Percentiles rank a stretch among this genome's conserved stretches.
These are phyloP conservation scores for Luehdorfia chinensis DNA, from an alignment of 1,140 invertebrate genomes.

Conservation along the genomic window DNA sequence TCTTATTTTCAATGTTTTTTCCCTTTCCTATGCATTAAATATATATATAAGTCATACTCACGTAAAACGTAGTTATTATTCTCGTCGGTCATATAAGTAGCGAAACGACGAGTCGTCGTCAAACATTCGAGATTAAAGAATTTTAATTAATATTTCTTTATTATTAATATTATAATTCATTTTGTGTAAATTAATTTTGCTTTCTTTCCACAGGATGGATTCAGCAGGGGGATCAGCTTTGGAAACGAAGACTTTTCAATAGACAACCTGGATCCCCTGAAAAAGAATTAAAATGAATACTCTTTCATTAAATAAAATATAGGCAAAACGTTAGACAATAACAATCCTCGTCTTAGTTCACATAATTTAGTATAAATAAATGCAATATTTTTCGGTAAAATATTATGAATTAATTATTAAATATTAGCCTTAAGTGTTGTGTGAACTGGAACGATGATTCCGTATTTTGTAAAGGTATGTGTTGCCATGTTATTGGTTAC, in stretches of 20 bases:
- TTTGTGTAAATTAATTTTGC: slow-evolving; percentile 21
- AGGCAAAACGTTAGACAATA: slow-evolving; percentile 53
- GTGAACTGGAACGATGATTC: slow-evolving; percentile 45
- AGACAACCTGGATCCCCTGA: slow-evolving; percentile 87
- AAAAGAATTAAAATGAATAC: slow-evolving; percentile 69
- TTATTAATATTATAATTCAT: too few relatives aligned
- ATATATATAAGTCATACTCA: too few relatives aligned
- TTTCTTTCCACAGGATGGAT: slow-evolving; percentile 84
- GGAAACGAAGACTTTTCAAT: slow-evolving; percentile 90
- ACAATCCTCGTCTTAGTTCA: slow-evolving; percentile 47
- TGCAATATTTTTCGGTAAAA: slow-evolving; percentile 43
- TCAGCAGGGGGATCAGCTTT: slow-evolving; percentile 88
- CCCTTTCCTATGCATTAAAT: too few relatives aligned
- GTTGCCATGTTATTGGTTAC: slow-evolving; percentile 70
- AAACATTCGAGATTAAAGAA: too few relatives aligned
- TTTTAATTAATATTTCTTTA: too few relatives aligned
- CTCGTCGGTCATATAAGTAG: too few relatives aligned
- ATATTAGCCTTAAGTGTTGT: slow-evolving; percentile 40
- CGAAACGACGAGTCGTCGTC: too few relatives aligned
- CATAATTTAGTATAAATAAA: slow-evolving; percentile 46
- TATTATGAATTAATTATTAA: slow-evolving; percentile 31
- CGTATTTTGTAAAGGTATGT: slow-evolving; percentile 32
- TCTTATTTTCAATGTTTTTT: too few relatives aligned
- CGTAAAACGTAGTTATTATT: too few relatives aligned
- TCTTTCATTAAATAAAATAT: slow-evolving; percentile 37